A percentile compares a stretch with the other conserved stretches of the same genome.
phyloP scores from a whole-genome alignment of 2,797 vertebrate species.

The Neoniphon sammara region DNA sequence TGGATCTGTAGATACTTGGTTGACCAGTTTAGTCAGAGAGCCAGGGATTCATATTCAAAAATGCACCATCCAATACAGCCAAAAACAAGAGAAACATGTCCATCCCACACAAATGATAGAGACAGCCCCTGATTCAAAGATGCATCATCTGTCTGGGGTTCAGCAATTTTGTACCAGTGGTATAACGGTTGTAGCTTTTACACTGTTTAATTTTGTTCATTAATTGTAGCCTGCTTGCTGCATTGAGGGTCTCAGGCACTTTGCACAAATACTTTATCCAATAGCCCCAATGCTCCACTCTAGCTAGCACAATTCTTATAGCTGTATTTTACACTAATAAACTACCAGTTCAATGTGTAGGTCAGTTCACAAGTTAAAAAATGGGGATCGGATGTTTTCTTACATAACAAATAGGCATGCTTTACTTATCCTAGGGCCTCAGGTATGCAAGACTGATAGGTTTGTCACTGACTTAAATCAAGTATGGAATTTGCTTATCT shows the following conservation, averaged over 20 bases:
- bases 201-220: conserved; percentile 63
- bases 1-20: too few relatives aligned
- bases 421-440: conserved; percentile 20
- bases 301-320: conserved; percentile 35
- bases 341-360: background rate
- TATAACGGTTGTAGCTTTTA: conserved; percentile 29
- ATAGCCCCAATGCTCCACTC: conserved; percentile 9
- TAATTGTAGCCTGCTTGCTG: conserved; percentile 52
- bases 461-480: conserved; percentile 1
- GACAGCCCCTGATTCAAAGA: too few relatives aligned
- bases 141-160: too few relatives aligned
- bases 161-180: too few relatives aligned
- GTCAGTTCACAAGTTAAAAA: background rate
- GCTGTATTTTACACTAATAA: conserved; percentile 35
- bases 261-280: conserved; percentile 40
- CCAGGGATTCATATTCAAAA: too few relatives aligned
- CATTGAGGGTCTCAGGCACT: conserved; percentile 33
- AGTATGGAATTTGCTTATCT: background rate
- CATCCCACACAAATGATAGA: too few relatives aligned
- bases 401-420: conserved; percentile 1
- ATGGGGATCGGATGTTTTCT: conserved; percentile 12
- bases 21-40: too few relatives aligned
- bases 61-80: too few relatives aligned
- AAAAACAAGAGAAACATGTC: too few relatives aligned
- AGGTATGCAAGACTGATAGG: background rate